Evolutionary conservation across 2,797 vertebrate genomes (phyloP).

Genomic region (Selene dorsalis): DNA sequence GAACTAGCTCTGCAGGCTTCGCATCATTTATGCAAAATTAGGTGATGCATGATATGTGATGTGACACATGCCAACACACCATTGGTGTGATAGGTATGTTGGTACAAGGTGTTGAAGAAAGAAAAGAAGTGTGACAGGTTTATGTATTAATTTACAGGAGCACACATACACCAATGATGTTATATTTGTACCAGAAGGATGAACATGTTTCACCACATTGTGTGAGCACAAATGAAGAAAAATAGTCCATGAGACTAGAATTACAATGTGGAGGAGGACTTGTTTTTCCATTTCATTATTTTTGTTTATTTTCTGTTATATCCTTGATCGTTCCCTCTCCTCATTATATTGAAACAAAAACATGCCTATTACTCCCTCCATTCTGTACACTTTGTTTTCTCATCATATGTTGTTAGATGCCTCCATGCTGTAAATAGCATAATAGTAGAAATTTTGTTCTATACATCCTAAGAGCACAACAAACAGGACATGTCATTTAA

Average conservation of each 20-base stretch:
- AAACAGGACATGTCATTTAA: slow-evolving; percentile 45
- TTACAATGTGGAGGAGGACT: not conserved
- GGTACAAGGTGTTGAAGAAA: not conserved
- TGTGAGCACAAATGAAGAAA: slow-evolving; percentile 4
- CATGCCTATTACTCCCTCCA: slow-evolving; percentile 17
- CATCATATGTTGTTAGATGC: slow-evolving; percentile 19
- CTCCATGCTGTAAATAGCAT: slow-evolving; percentile 46
- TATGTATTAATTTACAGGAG: slow-evolving; percentile 8
- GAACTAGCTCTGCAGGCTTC: too few species aligned
- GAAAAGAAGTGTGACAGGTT: slow-evolving; percentile 2
- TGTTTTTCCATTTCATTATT: not conserved
- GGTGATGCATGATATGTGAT: not conserved
- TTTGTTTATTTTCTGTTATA: not conserved
- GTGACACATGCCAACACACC: slow-evolving; percentile 3
- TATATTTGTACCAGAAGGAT: slow-evolving; percentile 5
- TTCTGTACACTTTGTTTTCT: slow-evolving; percentile 36
- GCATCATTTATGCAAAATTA: not conserved
- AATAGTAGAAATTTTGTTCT: slow-evolving; percentile 45
- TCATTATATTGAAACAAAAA: slow-evolving; percentile 14
- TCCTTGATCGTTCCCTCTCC: not conserved
- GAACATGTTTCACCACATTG: not conserved
- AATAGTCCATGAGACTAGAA: not conserved
- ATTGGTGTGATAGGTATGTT: not conserved
- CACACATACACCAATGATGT: not conserved
- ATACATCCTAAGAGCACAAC: slow-evolving; percentile 48